These are phyloP conservation scores for Ptychoptera contaminata DNA, from an alignment of 2,888 invertebrate genomes.

Conservation along the genomic window DNA sequence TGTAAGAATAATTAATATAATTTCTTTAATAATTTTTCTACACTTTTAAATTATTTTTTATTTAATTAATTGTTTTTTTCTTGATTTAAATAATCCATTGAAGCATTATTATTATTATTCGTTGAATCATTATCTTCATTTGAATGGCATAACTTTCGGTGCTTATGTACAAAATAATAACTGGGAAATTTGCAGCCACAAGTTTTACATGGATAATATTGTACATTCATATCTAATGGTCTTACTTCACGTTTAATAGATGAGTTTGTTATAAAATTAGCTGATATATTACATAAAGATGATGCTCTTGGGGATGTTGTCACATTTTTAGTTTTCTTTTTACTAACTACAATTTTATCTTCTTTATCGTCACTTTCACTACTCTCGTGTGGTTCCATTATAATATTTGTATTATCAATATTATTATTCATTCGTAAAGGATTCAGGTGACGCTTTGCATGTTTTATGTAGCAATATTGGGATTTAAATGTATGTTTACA, in stretches of 20 bases:
- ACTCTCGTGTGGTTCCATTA: conserved; percentile 12
- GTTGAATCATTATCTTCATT: conserved; percentile 21
- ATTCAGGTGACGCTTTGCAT: conserved; percentile 51
- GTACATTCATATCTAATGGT: conserved; percentile 59
- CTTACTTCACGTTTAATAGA: conserved; percentile 39
- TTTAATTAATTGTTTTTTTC: conserved; percentile 4
- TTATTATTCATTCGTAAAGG: conserved; percentile 35
- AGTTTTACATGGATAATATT: conserved; percentile 86
- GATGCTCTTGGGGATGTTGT: conserved; percentile 1
- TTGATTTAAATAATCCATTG: conserved; percentile 1
- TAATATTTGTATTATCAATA: conserved; percentile 2
- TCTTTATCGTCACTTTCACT: conserved; percentile 12
- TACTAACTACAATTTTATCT: not conserved
- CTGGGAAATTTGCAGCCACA: conserved; percentile 87
- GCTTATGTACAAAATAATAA: conserved; percentile 88
- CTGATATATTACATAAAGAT: not conserved
- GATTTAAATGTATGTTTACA: conserved; percentile 70
- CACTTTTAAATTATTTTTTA: not conserved
- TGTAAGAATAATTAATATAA: no score
- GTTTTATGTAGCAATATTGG: conserved; percentile 73
- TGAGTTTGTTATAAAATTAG: conserved; percentile 12
- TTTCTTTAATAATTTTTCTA: not conserved
- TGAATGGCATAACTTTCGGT: conserved; percentile 70
- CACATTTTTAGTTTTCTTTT: not conserved
- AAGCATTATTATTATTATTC: not conserved